These are phyloP conservation scores for Ichneumoninae sp. DNA, from an alignment of 2,888 invertebrate genomes.

Conservation along the genomic window DNA sequence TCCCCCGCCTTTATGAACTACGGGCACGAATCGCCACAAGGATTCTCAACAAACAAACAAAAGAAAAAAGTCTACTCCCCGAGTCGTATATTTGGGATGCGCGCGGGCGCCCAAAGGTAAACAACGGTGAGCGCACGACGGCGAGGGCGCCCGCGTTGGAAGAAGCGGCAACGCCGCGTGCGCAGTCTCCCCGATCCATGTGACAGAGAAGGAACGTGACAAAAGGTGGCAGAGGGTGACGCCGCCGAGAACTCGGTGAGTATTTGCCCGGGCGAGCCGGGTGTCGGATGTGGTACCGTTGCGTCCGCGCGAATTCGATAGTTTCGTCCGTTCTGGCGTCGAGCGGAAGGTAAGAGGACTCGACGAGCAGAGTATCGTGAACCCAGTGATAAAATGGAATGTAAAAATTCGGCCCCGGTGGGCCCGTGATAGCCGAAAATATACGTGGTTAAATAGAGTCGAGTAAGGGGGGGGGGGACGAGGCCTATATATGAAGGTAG, in stretches of 20 bases:
- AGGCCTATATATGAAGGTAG: conserved; percentile 9
- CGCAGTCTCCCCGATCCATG: conserved; percentile 78
- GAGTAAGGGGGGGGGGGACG: not conserved
- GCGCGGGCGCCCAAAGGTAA: conserved; percentile 72
- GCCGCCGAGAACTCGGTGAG: conserved; percentile 81
- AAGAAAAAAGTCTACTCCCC: conserved; percentile 7
- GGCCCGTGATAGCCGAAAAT: conserved; percentile 20
- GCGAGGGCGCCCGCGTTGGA: conserved; percentile 9
- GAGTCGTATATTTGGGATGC: conserved; percentile 69
- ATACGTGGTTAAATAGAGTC: conserved; percentile 24
- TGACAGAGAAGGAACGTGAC: conserved; percentile 84
- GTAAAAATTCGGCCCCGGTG: conserved; percentile 28
- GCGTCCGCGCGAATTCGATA: conserved; percentile 36
- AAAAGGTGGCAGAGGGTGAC: conserved; percentile 83
- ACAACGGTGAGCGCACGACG: conserved; percentile 61
- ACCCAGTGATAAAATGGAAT: not conserved
- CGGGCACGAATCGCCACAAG: not conserved
- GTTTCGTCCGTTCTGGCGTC: conserved; percentile 72
- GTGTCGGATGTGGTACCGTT: conserved; percentile 76
- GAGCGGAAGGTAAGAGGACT: conserved; percentile 69
- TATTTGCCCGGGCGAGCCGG: conserved; percentile 83
- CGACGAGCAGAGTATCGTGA: not conserved
- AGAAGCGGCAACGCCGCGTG: conserved; percentile 78
- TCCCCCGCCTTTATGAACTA: not conserved
- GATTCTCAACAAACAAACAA: conserved; percentile 3